Evolutionary conservation across 2,888 invertebrate genomes (phyloP), one percentile per base, ranked within the genome.

Genomic region (Chymomyza amoena): DNA sequence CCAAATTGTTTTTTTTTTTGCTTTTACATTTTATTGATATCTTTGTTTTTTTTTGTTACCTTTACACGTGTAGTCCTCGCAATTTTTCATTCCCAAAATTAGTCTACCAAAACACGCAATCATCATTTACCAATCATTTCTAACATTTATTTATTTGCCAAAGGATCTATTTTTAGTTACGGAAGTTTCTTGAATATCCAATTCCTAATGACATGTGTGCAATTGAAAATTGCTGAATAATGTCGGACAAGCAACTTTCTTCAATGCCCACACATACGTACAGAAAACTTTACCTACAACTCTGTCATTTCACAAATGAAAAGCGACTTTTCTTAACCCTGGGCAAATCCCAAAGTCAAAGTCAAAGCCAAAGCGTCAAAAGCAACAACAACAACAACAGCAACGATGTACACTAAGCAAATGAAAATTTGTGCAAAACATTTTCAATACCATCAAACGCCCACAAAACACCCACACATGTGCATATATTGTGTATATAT

Each of bases 381-480:
- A n/a, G 57, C 60, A 54, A n/a, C n/a, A 25, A 25, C 25, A 25
- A 32, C 32, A n/a, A 25, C 61, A 61, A 66, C 70, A 66, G 59
- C 15, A 74, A 66, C 64, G 32, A 64, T 52, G 15, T n/a, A 45
- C 20, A 52, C 20, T 54, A 45, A 62, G 71, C 65, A 61, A 76
- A 70, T 73, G 75, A 77, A 76, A 66, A 64, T 76, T 72, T n/a
- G 65, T 75, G 78, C 75, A 76, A 72, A 88, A 79, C 75, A 83
- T 83, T 88, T 88, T 70, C 83, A 88, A 88, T 83, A 86, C 87
- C 88, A 83, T 83, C 83, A 83, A 83, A 83, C 81, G 81, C 86
- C 80, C 87, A 75, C 83, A 74, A 78, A 80, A 78, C 16, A 59
- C 39, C 16, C 60, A 68, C 51, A 52, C 56, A 54, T 50, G 61